Base-by-base conservation (phyloP, 2,113 vertebrate genomes). In the Labeo catla region DNA sequence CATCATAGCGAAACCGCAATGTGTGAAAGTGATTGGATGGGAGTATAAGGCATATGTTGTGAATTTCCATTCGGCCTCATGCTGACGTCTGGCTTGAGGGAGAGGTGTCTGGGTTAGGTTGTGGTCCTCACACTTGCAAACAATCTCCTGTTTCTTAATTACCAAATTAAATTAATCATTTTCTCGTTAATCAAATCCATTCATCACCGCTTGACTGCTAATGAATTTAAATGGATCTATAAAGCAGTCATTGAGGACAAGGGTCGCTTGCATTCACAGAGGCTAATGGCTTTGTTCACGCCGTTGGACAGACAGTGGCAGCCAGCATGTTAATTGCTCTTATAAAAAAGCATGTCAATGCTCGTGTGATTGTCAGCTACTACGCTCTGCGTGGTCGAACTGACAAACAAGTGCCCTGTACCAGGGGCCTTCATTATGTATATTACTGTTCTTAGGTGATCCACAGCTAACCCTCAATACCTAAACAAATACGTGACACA, bases 161-260 rank as follows among this genome's bases (percentile, higher is more conserved):
- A 89, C 88, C 87, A 88, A 89, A 88, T 91, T 90, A 90, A 91
- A 90, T 88, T 87, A 86, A 89, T 89, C 78, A 88, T 89, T 90
- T 89, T 89, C 88, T 86, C 74, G 54, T 87, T 91, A 91, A 91
- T 90, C 88, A 90, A 89, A 87, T 68, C 79, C 88, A 90, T 91
- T 90, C 84, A 90, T 91, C 91, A 90, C 74, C 54, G 72, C 79
- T 90, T 73, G 70, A 86, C 81, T 86, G 81, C 86, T 90, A 90
- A 91, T 90, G 88, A 91, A 90, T 91, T 91, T 89, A 89, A 90
- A 90, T 89, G 86, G 86, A 88, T 90, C 89, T 88, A 89, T 90
- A 88, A 90, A 86, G 87, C 85, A 76, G 81, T 61, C 85, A 86
- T 59, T 81, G 83, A 83, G 74, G 87, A 89, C n/a, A 82, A 76